Evolutionary conservation across 1,140 invertebrate species (phyloP), one percentile per base, ranked within the genome.

Genomic region (Anastrepha obliqua): DNA sequence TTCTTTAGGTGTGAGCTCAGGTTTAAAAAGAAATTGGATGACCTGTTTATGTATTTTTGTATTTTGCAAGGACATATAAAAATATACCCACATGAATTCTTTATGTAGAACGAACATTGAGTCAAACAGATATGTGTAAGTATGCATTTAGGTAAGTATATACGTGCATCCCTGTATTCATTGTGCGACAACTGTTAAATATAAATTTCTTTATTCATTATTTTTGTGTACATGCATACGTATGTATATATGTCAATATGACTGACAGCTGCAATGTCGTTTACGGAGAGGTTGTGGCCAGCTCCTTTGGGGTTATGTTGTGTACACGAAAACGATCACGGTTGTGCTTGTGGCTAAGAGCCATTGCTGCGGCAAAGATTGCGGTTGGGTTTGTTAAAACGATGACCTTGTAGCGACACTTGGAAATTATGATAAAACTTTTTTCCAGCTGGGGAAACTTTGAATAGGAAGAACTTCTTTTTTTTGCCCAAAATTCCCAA

Each of bases 351-450:
- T 11, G 20, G 39, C 39, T 67, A 29, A n/a, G 65, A 3, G 20
- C 39, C 3, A 29, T 13, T 11, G 47, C 44, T 74, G 39, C 65
- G 65, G 20, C 65, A 70, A 20, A 15, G 70, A 47, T 74, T 74
- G 44, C 44, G 44, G 42, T 17, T 29, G 8, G 5, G 39, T 39
- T 67, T 2, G 39, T 74, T n/a, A 74, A 74, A 74, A 47, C 70
- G 70, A 11, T 42, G 44, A 74, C 70, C 70, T 74, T 74, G 70
- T 47, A 74, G 44, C 47, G 70, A 47, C 70, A 74, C 47, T 74
- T n/a, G 70, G 44, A 13, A 74, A n/a, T 74, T 51, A 15, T 74
- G 44, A 29, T 47, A 74, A 47, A 29, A 29, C 39, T 39, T 67
- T 67, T 11, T 67, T 20, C 11, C 65, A 67, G 39, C 62, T 39